Conservation (phyloP, 92 coral and sea anemone genomes). For the Porites lobata region DNA sequence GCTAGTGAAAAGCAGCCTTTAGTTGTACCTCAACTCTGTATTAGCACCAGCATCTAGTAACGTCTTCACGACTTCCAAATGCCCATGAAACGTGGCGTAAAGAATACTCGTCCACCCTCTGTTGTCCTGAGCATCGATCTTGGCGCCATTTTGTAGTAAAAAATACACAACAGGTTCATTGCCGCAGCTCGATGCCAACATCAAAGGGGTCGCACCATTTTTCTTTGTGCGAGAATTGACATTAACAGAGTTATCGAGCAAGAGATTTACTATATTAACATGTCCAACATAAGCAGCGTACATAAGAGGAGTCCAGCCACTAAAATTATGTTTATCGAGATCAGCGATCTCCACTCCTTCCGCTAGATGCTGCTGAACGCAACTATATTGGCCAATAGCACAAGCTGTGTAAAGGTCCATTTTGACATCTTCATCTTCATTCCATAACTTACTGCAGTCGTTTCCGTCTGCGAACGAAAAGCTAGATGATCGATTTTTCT, state of each 20-base stretch:
- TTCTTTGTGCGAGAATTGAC: slow-evolving; percentile 65
- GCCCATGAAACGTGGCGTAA: slow-evolving; percentile 91
- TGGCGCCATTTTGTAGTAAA: slow-evolving; percentile 83
- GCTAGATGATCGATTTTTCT: slow-evolving; percentile 11
- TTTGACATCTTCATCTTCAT: slow-evolving; percentile 79
- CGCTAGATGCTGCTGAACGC: slow-evolving; percentile 69
- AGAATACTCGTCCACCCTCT: slow-evolving; percentile 83
- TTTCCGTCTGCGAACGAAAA: slow-evolving; percentile 1
- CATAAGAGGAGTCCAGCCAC: slow-evolving; percentile 98
- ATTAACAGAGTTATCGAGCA: slow-evolving; percentile 76
- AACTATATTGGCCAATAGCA: slow-evolving; percentile 81
- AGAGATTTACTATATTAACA: slow-evolving; percentile 76
- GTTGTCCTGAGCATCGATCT: slow-evolving; percentile 80
- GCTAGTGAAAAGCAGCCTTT: too few relatives aligned
- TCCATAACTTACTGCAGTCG: slow-evolving; percentile 63
- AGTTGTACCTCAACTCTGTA: slow-evolving; percentile 75
- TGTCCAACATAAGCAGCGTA: slow-evolving; percentile 94
- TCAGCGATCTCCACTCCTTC: slow-evolving; percentile 58
- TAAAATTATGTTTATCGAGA: slow-evolving; percentile 73
- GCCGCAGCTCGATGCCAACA: slow-evolving; percentile 95
- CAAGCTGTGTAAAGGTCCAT: slow-evolving; percentile 92
- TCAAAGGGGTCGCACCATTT: slow-evolving; percentile 81
- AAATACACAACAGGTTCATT: slow-evolving; percentile 82
- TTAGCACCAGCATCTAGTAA: slow-evolving; percentile 84
- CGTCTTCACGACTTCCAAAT: slow-evolving; percentile 78